Evolutionary conservation across 2,888 invertebrate species (phyloP).

Genomic region (Romanomermis culicivorax): DNA sequence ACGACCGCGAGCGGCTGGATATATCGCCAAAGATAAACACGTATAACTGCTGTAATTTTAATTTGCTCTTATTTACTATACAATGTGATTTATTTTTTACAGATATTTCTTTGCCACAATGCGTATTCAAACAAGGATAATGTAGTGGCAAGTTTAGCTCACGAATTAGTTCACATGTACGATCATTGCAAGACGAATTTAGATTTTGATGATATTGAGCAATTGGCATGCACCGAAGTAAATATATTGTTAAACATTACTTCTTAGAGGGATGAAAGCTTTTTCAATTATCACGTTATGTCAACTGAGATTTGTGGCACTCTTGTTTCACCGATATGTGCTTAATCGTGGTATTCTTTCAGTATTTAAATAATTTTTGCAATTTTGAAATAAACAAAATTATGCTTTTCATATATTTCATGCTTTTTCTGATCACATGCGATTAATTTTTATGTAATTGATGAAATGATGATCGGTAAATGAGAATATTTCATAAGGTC

Average conservation of each 20-base stretch:
- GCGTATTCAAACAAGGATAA: not conserved
- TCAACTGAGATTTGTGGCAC: too few relatives aligned
- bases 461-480: too few relatives aligned
- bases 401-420: too few relatives aligned
- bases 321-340: too few relatives aligned
- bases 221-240: slow-evolving; percentile 12
- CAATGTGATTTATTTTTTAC: not conserved
- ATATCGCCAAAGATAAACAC: not conserved
- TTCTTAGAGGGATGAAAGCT: too few relatives aligned
- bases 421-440: too few relatives aligned
- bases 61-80: not conserved
- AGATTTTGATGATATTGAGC: slow-evolving; percentile 8
- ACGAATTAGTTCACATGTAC: slow-evolving; percentile 11
- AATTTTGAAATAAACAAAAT: too few relatives aligned
- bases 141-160: not conserved
- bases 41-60: not conserved
- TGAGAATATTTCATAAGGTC: too few relatives aligned
- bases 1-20: not conserved
- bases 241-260: not conserved
- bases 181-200: slow-evolving; percentile 8
- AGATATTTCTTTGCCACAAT: not conserved
- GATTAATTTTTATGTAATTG: too few relatives aligned
- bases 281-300: too few relatives aligned
- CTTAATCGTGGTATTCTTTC: too few relatives aligned
- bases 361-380: too few relatives aligned